Base-by-base conservation (phyloP, 2,888 invertebrate genomes). In the Lepidochrysops patricia region DNA sequence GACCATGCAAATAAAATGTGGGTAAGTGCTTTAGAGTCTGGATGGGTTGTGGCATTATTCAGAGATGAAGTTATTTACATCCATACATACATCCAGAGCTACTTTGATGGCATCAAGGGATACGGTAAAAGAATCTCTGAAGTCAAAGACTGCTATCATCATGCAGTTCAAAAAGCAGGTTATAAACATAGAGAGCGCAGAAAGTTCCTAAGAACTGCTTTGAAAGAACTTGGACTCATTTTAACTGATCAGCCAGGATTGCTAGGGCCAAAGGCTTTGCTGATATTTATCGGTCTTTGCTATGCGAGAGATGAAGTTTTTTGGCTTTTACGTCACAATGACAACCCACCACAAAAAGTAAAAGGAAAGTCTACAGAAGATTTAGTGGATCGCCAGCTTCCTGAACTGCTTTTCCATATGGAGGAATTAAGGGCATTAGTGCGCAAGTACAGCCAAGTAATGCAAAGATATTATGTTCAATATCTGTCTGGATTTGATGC, bases 201-300 rank as follows among this genome's bases (percentile, higher is more conserved):
- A 68, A 98, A 99, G 86, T 99, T 98, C 81, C 89, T 99, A 62
- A 92, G 99, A 61, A 97, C 97, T 2, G 97, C 98, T 1, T 86
- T 99, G 19, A 97, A 98, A 76, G 99, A 99, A 82, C 86, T 99
- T 63, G 96, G 97, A 1, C 90, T 98, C 2, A 96, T 99, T 70
- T 92, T 99, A 76, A 97, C 98, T 13, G 99, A 99, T 84, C 98
- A 99, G 79, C 99, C 99, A 2, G 98, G 99, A 0, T 89, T 99
- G 23, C 85, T 99, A 49, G 99, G 99, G 0, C 99, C 99, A 0
- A 99, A 99, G 89, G 97, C 98, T 5, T 90, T 99, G 61, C 93
- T 98, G 73, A 96, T 99, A 67, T 97, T 99, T 76, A 98, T 99
- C 92, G 99, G 97, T 0, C 89, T 99, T 7, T 97, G 97, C 65